phyloP scores from a whole-genome alignment of 1,140 invertebrate species.

The Drusus annulatus region DNA sequence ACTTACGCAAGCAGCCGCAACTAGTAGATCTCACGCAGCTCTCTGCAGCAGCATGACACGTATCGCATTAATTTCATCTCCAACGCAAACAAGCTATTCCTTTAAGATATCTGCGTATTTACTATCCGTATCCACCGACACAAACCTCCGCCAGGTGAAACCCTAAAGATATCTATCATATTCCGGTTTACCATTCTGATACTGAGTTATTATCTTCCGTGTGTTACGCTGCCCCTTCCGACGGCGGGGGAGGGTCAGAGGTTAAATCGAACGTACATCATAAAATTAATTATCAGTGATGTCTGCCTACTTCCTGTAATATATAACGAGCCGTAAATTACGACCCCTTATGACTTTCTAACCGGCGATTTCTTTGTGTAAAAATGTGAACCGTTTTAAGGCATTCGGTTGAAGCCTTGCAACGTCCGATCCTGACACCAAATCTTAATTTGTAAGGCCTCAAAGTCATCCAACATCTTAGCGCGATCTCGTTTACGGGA shows the following conservation, averaged over 20 bases:
- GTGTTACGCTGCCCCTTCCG: neutral
- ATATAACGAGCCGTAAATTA: neutral
- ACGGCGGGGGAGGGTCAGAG: neutral
- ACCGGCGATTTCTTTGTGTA: neutral
- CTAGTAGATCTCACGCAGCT: neutral
- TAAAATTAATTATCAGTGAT: conserved; percentile 30
- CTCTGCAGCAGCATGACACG: neutral
- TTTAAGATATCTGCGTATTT: too few species aligned
- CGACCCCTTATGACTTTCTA: neutral
- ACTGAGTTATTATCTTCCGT: conserved; percentile 4
- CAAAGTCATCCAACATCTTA: neutral
- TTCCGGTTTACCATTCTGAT: neutral
- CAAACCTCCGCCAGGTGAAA: neutral
- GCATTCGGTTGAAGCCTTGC: neutral
- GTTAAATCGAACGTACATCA: conserved; percentile 22
- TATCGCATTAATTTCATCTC: conserved; percentile 13
- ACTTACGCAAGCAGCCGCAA: neutral
- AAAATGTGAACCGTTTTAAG: neutral
- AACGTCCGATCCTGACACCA: neutral
- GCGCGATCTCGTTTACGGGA: too few species aligned
- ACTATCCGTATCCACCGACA: neutral
- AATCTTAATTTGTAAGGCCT: neutral
- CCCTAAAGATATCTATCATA: neutral
- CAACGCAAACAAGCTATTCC: neutral
- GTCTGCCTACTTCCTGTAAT: conserved; percentile 5